These are phyloP conservation scores for Cabera pusaria DNA, from an alignment of 2,888 invertebrate species.

Conservation along the genomic window DNA sequence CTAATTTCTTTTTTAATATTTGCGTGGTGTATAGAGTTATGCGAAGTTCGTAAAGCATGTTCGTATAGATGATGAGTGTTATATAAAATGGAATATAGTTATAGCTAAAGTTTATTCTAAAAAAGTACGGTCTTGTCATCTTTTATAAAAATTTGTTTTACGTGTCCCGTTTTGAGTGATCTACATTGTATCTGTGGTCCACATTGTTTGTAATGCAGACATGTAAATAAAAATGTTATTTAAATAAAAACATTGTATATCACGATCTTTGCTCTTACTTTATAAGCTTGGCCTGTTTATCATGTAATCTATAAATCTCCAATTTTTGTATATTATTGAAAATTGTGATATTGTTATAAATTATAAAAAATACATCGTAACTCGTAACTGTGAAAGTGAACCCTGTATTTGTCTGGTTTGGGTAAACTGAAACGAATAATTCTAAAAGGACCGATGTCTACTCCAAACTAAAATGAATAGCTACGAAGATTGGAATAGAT, in stretches of 20 bases:
- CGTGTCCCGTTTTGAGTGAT: constrained; percentile 62
- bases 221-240: constrained; percentile 53
- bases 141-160: constrained; percentile 55
- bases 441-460: constrained; percentile 14
- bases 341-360: constrained; percentile 83
- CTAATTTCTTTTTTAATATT: constrained; percentile 50
- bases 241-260: constrained; percentile 51
- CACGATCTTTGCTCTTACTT: constrained; percentile 70
- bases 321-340: constrained; percentile 81
- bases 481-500: no score
- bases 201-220: constrained; percentile 32
- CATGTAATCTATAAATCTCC: constrained; percentile 72
- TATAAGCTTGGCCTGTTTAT: constrained; percentile 78
- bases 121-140: constrained; percentile 52
- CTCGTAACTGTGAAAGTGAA: constrained; percentile 51
- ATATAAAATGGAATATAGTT: constrained; percentile 62
- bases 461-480: no score
- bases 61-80: constrained; percentile 72
- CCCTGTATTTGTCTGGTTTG: constrained; percentile 38
- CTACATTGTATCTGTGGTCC: constrained; percentile 59
- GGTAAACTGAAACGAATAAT: constrained; percentile 13
- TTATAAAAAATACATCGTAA: constrained; percentile 62
- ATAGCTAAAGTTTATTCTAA: constrained; percentile 58
- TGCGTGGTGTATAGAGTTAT: constrained; percentile 64
- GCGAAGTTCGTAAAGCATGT: constrained; percentile 58